These are phyloP conservation scores for Urocitellus parryii DNA, from an alignment of 2,113 vertebrate species.

Conservation along the genomic window DNA sequence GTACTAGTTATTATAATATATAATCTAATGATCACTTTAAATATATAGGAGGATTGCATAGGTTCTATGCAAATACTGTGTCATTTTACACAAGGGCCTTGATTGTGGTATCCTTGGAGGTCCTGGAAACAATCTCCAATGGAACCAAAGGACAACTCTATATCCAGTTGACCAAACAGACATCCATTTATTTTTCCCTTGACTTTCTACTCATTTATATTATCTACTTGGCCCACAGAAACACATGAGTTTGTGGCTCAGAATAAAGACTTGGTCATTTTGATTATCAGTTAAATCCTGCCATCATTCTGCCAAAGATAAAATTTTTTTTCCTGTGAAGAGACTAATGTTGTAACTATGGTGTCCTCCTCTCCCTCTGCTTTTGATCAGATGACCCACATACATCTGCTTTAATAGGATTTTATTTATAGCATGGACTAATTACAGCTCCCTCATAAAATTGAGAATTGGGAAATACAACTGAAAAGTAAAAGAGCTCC, in stretches of 20 bases:
- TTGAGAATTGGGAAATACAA: not conserved
- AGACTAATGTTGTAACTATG: not conserved
- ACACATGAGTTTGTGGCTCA: not conserved
- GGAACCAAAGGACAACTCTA: not conserved
- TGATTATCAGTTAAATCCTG: not conserved
- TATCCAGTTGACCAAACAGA: not conserved
- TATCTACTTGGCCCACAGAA: not conserved
- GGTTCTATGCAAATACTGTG: not conserved
- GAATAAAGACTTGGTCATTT: not conserved
- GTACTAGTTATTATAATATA: not conserved
- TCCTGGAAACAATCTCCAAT: not conserved
- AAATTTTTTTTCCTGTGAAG: not conserved
- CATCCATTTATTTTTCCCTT: too few relatives aligned
- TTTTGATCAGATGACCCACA: not conserved
- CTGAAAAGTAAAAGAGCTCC: not conserved
- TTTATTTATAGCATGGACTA: not conserved
- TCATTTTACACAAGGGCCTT: not conserved
- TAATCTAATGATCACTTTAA: not conserved
- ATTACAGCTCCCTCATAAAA: not conserved
- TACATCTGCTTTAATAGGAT: slow-evolving; percentile 26
- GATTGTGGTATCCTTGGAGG: not conserved
- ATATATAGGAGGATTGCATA: not conserved
- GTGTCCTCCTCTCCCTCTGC: not conserved
- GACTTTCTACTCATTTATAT: not conserved
- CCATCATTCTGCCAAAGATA: not conserved